Percentiles rank a stretch among this genome's conserved stretches.
Conservation (phyloP, 2,888 invertebrate species). For the Kryphioiulus occultus region DNA sequence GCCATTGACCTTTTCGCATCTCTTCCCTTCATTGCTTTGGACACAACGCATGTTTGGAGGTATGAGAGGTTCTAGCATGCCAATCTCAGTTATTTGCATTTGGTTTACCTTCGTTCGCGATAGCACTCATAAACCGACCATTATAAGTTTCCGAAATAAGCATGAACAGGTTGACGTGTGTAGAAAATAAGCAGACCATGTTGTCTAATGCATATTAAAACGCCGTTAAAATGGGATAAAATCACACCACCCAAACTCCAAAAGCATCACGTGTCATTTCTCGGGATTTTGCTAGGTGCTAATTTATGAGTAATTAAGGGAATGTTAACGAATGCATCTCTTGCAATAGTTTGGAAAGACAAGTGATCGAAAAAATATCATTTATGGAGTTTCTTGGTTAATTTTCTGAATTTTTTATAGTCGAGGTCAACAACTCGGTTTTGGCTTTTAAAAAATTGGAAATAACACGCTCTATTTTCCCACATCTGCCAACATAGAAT, state of each 20-base stretch:
- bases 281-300: no score
- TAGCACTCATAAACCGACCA: neutral
- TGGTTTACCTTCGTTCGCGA: neutral
- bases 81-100: slow-evolving; percentile 27
- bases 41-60: neutral
- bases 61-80: slow-evolving; percentile 29
- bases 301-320: no score
- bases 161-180: neutral
- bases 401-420: neutral
- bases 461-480: neutral
- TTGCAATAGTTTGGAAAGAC: no score
- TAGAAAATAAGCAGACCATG: neutral
- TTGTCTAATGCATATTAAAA: neutral
- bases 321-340: no score
- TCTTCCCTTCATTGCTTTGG: slow-evolving; percentile 7
- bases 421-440: neutral
- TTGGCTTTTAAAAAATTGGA: neutral
- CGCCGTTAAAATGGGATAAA: neutral
- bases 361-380: neutral
- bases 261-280: neutral
- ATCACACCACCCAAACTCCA: neutral
- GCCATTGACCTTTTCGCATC: slow-evolving; percentile 35
- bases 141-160: neutral
- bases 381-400: neutral
- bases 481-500: neutral